Percentiles rank a stretch among this genome's conserved stretches.
These are phyloP conservation scores for Thymelicus acteon DNA, from an alignment of 2,888 invertebrate genomes.

Conservation along the genomic window DNA sequence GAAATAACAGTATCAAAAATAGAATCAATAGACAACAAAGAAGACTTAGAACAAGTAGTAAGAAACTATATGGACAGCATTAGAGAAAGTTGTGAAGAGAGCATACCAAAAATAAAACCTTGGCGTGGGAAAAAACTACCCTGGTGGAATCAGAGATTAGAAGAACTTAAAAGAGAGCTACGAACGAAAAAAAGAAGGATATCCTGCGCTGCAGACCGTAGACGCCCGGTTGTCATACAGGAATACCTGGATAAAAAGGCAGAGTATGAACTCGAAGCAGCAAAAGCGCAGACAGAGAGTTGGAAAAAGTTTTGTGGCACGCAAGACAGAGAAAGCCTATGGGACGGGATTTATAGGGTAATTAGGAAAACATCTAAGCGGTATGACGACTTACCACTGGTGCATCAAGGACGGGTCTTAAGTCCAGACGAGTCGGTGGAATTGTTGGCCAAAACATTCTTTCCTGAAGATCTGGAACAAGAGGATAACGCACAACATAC, in stretches of 20 bases:
- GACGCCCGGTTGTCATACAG: too few species aligned
- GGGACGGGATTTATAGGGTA: constrained; percentile 42
- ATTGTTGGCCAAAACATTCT: neutral
- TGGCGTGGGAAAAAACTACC: constrained; percentile 21
- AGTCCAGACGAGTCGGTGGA: neutral
- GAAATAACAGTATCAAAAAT: constrained; percentile 18
- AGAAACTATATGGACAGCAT: neutral
- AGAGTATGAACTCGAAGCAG: too few species aligned
- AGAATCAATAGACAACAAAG: neutral
- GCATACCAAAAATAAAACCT: constrained; percentile 39
- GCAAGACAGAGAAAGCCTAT: constrained; percentile 41
- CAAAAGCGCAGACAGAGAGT: constrained; percentile 36
- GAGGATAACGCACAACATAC: neutral
- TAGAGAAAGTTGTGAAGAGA: neutral
- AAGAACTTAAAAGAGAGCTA: too few species aligned
- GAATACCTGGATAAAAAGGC: too few species aligned
- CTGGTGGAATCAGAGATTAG: constrained; percentile 7
- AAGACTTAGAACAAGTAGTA: neutral
- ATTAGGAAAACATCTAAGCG: constrained; percentile 23
- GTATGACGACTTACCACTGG: neutral
- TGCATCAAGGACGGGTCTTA: neutral
- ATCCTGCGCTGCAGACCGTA: too few species aligned
- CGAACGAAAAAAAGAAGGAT: too few species aligned
- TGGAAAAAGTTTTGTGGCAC: constrained; percentile 41
- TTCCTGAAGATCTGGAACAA: neutral